These are phyloP conservation scores for Colius striatus DNA, from an alignment of 2,113 vertebrate genomes.

Conservation along the genomic window DNA sequence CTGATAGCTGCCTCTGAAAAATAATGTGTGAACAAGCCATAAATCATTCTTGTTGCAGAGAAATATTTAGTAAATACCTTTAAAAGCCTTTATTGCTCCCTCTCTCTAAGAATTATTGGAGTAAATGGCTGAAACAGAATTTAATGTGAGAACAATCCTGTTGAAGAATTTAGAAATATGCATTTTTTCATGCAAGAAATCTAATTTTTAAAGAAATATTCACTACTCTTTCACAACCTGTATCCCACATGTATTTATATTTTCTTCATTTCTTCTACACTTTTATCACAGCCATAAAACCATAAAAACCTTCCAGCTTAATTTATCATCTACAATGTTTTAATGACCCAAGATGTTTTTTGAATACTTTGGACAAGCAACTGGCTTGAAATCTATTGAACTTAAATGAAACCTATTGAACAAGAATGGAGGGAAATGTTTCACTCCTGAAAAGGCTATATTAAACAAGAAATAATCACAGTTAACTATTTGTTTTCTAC, in stretches of 20 bases:
- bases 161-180: background rate
- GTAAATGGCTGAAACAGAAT: background rate
- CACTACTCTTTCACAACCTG: background rate
- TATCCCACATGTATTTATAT: background rate
- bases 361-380: background rate
- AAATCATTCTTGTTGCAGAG: background rate
- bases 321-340: background rate
- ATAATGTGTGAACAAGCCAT: background rate
- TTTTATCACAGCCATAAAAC: background rate
- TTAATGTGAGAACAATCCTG: background rate
- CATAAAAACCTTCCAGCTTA: background rate
- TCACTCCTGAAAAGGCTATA: background rate
- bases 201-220: background rate
- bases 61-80: conserved; percentile 17
- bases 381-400: background rate
- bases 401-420: background rate
- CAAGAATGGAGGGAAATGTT: background rate
- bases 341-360: background rate
- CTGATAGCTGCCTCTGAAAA: background rate
- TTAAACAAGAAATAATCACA: background rate
- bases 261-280: background rate
- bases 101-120: background rate
- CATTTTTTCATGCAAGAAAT: background rate
- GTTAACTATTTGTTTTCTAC: background rate
- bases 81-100: background rate